These are phyloP conservation scores for Petrolisthes manimaculis DNA, from an alignment of 2,888 invertebrate genomes.

Conservation along the genomic window DNA sequence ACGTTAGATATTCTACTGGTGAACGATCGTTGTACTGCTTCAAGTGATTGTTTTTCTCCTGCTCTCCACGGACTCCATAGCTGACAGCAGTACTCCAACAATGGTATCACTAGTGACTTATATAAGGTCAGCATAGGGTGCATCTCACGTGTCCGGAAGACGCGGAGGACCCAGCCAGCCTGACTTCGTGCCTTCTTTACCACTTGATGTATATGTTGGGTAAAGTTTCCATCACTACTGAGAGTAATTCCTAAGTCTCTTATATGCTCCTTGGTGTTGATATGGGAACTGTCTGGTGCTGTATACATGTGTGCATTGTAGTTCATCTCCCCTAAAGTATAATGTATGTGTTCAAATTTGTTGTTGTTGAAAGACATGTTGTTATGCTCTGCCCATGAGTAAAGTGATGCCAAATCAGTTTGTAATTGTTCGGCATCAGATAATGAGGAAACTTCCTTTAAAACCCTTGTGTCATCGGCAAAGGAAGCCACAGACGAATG, in stretches of 20 bases:
- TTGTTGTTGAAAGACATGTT: no score
- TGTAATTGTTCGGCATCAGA: neutral
- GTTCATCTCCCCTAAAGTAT: neutral
- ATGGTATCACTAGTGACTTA: neutral
- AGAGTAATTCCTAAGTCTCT: neutral
- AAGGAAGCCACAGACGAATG: slow-evolving; percentile 3
- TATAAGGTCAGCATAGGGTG: neutral
- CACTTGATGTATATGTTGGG: slow-evolving; percentile 3
- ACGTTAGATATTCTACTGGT: neutral
- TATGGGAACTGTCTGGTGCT: neutral
- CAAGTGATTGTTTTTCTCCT: no score
- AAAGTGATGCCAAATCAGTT: neutral
- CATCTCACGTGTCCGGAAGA: slow-evolving; percentile 3
- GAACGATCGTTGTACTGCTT: no score
- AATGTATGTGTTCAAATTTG: neutral
- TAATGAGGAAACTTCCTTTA: slow-evolving; percentile 15
- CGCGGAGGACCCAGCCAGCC: slow-evolving; percentile 19
- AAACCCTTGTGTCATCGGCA: slow-evolving; percentile 13
- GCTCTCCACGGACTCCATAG: no score
- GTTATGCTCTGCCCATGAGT: neutral
- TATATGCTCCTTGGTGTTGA: slow-evolving; percentile 12
- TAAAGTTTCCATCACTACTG: slow-evolving; percentile 2
- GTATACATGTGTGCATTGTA: slow-evolving; percentile 1
- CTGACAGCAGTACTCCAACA: no score
- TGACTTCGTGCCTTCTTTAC: slow-evolving; percentile 13